A percentile compares a stretch with the other conserved stretches of the same genome.
Conservation (phyloP, 2,888 invertebrate species). For the Helicoverpa assulta region DNA sequence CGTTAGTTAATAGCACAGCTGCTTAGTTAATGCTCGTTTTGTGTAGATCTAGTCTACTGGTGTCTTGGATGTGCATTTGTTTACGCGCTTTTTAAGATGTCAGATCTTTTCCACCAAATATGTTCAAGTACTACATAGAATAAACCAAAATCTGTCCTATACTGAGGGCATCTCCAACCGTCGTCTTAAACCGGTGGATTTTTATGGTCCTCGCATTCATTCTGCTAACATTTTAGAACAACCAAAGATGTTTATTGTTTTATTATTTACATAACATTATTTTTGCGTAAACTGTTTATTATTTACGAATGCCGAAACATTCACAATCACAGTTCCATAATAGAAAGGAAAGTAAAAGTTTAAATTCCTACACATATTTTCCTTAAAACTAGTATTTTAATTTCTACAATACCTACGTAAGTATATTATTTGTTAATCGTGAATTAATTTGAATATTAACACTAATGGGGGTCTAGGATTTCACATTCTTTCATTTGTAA, state of each 20-base stretch:
- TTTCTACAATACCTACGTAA: conserved; percentile 13
- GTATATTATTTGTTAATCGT: conserved; percentile 2
- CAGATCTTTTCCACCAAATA: too few relatives aligned
- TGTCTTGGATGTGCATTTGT: not conserved
- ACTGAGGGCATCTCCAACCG: too few relatives aligned
- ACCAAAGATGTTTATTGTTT: too few relatives aligned
- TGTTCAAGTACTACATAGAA: too few relatives aligned
- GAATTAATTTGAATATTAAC: conserved; percentile 49
- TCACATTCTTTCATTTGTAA: conserved; percentile 10
- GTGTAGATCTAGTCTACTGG: not conserved
- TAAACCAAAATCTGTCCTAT: too few relatives aligned
- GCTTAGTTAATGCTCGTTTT: not conserved
- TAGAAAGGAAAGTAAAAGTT: conserved; percentile 50
- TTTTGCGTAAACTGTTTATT: too few relatives aligned
- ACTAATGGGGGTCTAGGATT: conserved; percentile 9
- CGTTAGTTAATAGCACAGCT: not conserved
- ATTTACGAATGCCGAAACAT: not conserved
- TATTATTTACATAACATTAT: too few relatives aligned
- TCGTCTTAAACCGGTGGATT: too few relatives aligned
- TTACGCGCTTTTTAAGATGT: not conserved
- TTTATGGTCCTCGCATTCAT: too few relatives aligned
- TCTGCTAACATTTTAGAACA: too few relatives aligned
- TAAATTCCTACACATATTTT: conserved; percentile 7
- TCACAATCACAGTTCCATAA: conserved; percentile 25
- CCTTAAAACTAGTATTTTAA: conserved; percentile 9